These are phyloP conservation scores for Aleadryas rufinucha DNA, from an alignment of 2,113 vertebrate species.

Conservation along the genomic window DNA sequence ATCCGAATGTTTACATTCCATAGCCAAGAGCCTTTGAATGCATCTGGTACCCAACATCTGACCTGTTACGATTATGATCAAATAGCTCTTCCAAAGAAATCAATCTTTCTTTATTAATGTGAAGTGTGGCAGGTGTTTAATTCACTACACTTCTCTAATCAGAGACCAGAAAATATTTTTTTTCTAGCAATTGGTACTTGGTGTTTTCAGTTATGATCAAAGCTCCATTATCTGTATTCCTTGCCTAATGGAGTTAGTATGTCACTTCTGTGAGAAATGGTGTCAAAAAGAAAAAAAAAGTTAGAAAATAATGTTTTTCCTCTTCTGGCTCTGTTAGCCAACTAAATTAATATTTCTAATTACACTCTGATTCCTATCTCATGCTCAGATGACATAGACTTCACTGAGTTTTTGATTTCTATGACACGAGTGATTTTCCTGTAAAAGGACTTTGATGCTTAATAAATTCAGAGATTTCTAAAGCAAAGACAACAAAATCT, in stretches of 20 bases:
- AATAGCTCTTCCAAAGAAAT: neutral
- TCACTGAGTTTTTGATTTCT: neutral
- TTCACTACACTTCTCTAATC: neutral
- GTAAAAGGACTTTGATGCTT: neutral
- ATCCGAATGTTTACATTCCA: neutral
- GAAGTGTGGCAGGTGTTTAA: constrained; percentile 7
- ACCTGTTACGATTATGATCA: neutral
- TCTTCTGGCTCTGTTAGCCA: neutral
- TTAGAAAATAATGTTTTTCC: rapidly evolving
- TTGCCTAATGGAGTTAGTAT: neutral
- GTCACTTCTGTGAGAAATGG: neutral
- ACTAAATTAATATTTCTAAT: neutral
- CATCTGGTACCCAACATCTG: neutral
- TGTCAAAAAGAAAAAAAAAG: neutral
- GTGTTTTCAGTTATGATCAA: neutral
- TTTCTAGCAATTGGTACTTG: neutral
- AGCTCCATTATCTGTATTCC: neutral
- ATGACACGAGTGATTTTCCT: neutral
- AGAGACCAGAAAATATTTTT: neutral
- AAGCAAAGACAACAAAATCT: neutral
- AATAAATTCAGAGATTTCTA: neutral
- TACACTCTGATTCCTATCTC: neutral
- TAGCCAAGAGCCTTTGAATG: neutral
- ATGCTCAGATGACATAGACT: neutral
- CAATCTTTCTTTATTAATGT: constrained; percentile 16